Evolutionary conservation across 2,113 vertebrate species (phyloP).

Genomic region (Scopus umbretta): DNA sequence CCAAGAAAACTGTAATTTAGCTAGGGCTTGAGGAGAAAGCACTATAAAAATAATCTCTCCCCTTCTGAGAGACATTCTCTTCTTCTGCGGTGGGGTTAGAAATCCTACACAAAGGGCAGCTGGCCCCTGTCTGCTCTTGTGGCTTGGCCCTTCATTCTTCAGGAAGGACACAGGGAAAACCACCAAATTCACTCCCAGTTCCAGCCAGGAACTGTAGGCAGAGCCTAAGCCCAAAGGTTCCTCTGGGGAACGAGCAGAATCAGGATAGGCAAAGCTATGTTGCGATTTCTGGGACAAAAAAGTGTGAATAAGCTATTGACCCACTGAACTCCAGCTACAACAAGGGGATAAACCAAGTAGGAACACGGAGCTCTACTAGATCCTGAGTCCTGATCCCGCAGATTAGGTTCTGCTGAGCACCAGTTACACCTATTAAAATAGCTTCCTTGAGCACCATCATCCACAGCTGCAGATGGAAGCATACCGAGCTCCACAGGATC

Average conservation of each 20-base stretch:
- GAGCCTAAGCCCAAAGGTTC: neutral
- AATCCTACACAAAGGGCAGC: neutral
- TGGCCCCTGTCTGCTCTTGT: neutral
- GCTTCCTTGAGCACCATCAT: neutral
- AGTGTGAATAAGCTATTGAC: neutral
- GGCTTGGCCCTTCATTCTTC: neutral
- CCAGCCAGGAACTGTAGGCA: neutral
- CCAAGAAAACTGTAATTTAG: neutral
- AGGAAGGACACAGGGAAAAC: neutral
- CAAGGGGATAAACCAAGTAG: neutral
- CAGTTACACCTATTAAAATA: neutral
- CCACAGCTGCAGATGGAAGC: neutral
- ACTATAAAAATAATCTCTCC: neutral
- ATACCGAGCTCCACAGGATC: neutral
- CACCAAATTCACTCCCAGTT: neutral
- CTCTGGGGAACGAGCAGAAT: neutral
- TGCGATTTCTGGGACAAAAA: neutral
- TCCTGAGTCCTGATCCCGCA: neutral
- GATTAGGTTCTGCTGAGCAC: neutral
- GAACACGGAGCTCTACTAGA: neutral
- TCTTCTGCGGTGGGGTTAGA: neutral
- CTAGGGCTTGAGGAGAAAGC: neutral
- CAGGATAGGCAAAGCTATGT: neutral
- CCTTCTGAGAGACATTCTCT: neutral
- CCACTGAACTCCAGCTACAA: neutral